phyloP scores from a whole-genome alignment of 2,113 vertebrate genomes.

The Acrocephalus kingi region DNA sequence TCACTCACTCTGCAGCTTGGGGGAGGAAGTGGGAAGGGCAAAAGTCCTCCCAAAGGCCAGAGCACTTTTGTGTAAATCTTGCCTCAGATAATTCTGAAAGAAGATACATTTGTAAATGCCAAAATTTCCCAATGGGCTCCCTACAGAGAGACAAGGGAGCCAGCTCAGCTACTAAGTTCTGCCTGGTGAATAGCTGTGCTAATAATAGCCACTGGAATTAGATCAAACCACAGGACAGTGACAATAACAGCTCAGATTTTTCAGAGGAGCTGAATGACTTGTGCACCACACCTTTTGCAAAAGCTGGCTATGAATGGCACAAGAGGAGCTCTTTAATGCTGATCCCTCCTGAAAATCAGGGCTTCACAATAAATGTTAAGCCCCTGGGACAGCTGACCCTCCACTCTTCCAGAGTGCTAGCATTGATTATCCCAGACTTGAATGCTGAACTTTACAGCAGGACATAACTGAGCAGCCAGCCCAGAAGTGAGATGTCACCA shows the following conservation, averaged over 20 bases:
- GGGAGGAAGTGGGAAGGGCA: not conserved
- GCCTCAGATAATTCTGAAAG: constrained; percentile 6
- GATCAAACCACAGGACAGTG: constrained; percentile 51
- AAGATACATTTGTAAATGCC: constrained; percentile 49
- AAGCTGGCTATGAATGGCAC: not conserved
- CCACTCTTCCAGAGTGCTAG: not conserved
- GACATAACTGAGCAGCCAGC: not conserved
- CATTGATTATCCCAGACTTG: not conserved
- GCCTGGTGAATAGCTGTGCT: constrained; percentile 15
- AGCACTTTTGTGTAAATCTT: not conserved
- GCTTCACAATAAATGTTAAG: not conserved
- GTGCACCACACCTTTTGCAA: not conserved
- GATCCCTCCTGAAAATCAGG: not conserved
- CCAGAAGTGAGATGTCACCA: not conserved
- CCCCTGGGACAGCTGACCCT: not conserved
- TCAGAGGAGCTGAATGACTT: not conserved
- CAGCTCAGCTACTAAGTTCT: not conserved
- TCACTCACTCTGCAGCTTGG: accelerated
- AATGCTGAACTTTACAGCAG: constrained; percentile 3
- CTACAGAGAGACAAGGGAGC: not conserved
- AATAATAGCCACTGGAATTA: constrained; percentile 47
- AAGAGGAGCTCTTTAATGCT: not conserved
- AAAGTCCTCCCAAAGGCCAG: not conserved
- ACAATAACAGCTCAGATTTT: not conserved
- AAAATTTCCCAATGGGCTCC: not conserved